Evolutionary conservation across 2,113 vertebrate species (phyloP).

Genomic region (Miniopterus natalensis): DNA sequence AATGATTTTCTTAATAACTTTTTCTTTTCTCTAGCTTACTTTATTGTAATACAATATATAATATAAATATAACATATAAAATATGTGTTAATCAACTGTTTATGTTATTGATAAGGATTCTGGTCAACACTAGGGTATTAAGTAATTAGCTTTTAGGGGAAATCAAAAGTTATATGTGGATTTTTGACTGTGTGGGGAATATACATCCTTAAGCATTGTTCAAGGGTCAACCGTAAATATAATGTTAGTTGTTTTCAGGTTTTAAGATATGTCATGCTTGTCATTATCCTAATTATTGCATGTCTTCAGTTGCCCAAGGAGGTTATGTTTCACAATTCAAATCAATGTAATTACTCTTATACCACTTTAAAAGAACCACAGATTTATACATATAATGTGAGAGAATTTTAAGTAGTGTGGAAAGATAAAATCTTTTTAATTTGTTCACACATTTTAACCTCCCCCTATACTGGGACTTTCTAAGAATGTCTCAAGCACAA

Average conservation of each 20-base stretch:
- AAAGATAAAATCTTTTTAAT: slow-evolving; percentile 17
- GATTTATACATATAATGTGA: background rate
- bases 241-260: background rate
- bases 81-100: background rate
- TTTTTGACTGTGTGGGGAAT: background rate
- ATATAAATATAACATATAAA: background rate
- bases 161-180: background rate
- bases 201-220: background rate
- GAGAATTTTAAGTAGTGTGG: background rate
- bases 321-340: slow-evolving; percentile 50
- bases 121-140: background rate
- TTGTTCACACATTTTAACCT: slow-evolving; percentile 25
- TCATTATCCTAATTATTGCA: background rate
- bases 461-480: background rate
- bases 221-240: background rate
- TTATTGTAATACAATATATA: background rate
- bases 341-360: background rate
- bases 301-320: background rate
- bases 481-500: slow-evolving; percentile 47
- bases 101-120: background rate
- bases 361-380: slow-evolving; percentile 20
- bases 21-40: background rate
- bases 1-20: background rate
- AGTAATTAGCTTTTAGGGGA: background rate
- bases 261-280: background rate